Evolutionary conservation across 2,113 vertebrate genomes (phyloP).

Genomic region (Engystomops pustulosus): DNA sequence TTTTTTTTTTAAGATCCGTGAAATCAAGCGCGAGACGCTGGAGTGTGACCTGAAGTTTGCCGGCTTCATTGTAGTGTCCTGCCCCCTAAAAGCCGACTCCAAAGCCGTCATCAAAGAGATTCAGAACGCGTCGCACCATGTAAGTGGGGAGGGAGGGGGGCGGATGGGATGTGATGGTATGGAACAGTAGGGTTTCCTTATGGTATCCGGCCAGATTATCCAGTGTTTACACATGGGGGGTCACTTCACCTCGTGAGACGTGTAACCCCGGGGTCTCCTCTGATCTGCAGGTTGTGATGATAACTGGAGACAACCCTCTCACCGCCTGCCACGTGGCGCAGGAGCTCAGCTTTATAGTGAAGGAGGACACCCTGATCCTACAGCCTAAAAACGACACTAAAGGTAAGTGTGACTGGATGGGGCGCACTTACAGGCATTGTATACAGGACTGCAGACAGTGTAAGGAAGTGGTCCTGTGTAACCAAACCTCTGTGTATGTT

Average conservation of each 20-base stretch:
- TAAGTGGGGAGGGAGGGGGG: slow-evolving; percentile 65
- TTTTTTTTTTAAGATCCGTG: too few species aligned
- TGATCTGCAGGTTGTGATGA: slow-evolving; percentile 89
- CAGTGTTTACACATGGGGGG: too few species aligned
- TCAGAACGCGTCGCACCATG: slow-evolving; percentile 91
- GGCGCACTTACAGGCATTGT: too few species aligned
- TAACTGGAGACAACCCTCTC: slow-evolving; percentile 94
- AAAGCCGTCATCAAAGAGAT: slow-evolving; percentile 93
- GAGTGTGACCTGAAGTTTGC: slow-evolving; percentile 88
- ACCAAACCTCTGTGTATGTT: too few species aligned
- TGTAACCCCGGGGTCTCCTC: neutral
- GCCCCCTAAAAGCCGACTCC: slow-evolving; percentile 92
- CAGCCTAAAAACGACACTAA: slow-evolving; percentile 68
- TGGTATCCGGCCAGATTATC: too few species aligned
- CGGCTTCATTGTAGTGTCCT: slow-evolving; percentile 95
- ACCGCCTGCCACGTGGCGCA: slow-evolving; percentile 94
- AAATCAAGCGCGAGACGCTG: slow-evolving; percentile 83
- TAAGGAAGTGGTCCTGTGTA: too few species aligned
- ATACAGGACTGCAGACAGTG: too few species aligned
- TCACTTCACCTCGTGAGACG: too few species aligned
- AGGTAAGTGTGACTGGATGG: slow-evolving; percentile 12
- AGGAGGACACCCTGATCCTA: slow-evolving; percentile 83
- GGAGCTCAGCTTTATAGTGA: slow-evolving; percentile 91
- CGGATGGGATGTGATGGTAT: too few species aligned
- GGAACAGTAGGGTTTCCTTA: too few species aligned